Base-by-base conservation (phyloP, 1,140 invertebrate genomes). In the Drosophila bifasciata region DNA sequence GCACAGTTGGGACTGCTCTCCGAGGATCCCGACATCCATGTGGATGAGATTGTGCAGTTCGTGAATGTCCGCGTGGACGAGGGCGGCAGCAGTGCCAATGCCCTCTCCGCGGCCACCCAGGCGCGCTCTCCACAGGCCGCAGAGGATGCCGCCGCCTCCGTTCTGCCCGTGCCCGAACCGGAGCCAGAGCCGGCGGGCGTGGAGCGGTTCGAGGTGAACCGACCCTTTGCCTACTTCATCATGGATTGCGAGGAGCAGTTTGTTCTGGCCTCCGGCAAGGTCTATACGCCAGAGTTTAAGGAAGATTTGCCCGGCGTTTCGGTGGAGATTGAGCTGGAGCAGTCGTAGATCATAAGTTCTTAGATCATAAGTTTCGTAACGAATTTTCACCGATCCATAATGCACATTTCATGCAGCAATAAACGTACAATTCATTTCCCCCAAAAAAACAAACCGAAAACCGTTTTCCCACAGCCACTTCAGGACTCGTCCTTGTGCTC, bases 141-240 rank as follows among this genome's bases (percentile, higher is more conserved):
- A 0, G 79, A 68, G 9, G 49, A 72, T 19, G 49, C 63, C 5
- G 49, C 63, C 5, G 41, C 72, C 32, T 52, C 63, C 3, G 21
- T 56, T 0, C 28, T 85, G 28, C 80, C 81, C 0, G 77, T 77
- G 4, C 81, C 81, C 0, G 81, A 85, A 5, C 81, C 79, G 0
- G 81, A 86, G 15, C 44, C 81, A 61, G 63, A 79, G 49, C 45
- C 92, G 61, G 71, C 92, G 61, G 71, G 77, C 46, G n/a, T 92
- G 79, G 66, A 91, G 69, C 69, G 71, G 11, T 94, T 96, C 78
- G 91, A 85, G 46, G 93, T 94, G 2, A 93, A 96, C 61, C 94
- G 93, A 71, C 95, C 95, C 0, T 96, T 95, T 83, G 74, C 95
- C 9, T 95, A 95, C 81, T 94, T 94, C 77, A 93, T 96, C 23